Conservation (phyloP, 2,888 invertebrate species). For the Drosophila borealis region DNA sequence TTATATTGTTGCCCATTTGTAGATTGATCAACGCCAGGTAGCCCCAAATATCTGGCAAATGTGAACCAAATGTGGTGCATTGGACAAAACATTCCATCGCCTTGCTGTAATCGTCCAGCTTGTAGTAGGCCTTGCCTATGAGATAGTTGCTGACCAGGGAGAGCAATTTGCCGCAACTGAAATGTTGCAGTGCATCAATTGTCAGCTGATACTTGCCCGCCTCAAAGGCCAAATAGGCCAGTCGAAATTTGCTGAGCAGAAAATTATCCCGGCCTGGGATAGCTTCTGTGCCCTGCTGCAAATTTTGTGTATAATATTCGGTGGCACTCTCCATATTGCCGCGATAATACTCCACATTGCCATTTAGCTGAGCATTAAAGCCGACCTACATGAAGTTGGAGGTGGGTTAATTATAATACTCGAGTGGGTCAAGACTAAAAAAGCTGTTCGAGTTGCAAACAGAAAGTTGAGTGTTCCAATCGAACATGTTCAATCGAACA, state of each 20-base stretch:
- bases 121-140: constrained; percentile 66
- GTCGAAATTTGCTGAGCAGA: constrained; percentile 56
- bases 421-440: no score
- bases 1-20: constrained; percentile 61
- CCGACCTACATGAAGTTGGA: constrained; percentile 17
- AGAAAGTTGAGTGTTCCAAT: no score
- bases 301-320: constrained; percentile 43
- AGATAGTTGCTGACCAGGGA: constrained; percentile 44
- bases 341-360: constrained; percentile 67
- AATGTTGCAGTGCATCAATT: constrained; percentile 33
- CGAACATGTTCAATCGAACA: no score
- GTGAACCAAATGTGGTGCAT: constrained; percentile 53
- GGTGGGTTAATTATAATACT: no score
- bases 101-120: constrained; percentile 42
- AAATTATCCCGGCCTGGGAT: constrained; percentile 31
- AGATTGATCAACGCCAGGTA: constrained; percentile 76
- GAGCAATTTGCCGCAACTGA: constrained; percentile 12
- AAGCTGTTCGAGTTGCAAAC: no score
- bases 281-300: background rate
- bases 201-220: constrained; percentile 37
- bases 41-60: constrained; percentile 76
- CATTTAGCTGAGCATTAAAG: constrained; percentile 67
- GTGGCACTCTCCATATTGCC: constrained; percentile 45
- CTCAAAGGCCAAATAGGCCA: constrained; percentile 56
- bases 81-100: constrained; percentile 57